Evolutionary conservation across 2,113 vertebrate species (phyloP).

Genomic region (Ramphastos sulfuratus): DNA sequence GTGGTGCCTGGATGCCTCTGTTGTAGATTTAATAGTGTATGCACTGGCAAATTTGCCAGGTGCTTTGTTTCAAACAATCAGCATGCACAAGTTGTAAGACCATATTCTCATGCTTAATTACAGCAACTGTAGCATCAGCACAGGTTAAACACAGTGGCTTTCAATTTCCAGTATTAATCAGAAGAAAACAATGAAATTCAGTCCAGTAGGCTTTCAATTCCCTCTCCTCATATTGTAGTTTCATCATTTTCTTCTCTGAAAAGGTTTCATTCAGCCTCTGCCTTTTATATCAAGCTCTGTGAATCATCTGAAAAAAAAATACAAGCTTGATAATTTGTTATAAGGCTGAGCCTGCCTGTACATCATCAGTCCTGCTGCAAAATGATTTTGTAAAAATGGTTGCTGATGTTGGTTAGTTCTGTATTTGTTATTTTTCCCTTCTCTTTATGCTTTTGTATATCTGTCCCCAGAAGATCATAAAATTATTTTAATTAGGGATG

Average conservation of each 20-base stretch:
- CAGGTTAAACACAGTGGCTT: constrained; percentile 25
- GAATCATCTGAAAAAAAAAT: constrained; percentile 31
- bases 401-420: background rate
- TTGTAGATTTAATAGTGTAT: background rate
- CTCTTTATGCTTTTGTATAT: constrained; percentile 56
- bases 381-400: constrained; percentile 56
- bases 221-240: background rate
- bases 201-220: constrained; percentile 33
- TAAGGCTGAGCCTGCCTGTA: constrained; percentile 41
- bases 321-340: constrained; percentile 50
- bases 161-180: constrained; percentile 51
- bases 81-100: constrained; percentile 33
- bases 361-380: constrained; percentile 22
- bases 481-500: constrained; percentile 78
- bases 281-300: constrained; percentile 48
- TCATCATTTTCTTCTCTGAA: constrained; percentile 32
- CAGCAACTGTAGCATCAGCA: background rate
- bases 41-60: background rate
- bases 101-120: constrained; percentile 38
- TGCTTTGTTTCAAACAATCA: constrained; percentile 22
- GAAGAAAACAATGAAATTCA: constrained; percentile 36
- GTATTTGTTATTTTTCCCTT: constrained; percentile 57
- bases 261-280: constrained; percentile 32
- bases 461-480: constrained; percentile 65
- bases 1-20: background rate